Percentiles rank a stretch among this genome's conserved stretches.
Conservation (phyloP, 2,113 vertebrate genomes). For the Leuciscus idus region DNA sequence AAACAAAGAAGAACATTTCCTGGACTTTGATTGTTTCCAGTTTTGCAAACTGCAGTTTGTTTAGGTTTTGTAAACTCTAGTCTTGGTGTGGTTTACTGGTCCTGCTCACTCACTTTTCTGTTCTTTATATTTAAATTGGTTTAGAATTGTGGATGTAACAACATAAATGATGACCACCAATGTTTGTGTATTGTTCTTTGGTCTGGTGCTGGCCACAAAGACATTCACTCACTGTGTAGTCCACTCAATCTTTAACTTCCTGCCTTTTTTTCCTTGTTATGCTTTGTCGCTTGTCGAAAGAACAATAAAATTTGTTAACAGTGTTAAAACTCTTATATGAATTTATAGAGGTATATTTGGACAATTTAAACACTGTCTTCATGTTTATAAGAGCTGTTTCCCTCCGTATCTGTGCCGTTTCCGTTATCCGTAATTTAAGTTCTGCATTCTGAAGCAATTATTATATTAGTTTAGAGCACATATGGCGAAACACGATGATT, state of each 20-base stretch:
- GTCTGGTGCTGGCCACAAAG: conserved; percentile 27
- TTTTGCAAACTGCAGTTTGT: conserved; percentile 9
- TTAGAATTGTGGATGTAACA: conserved; percentile 38
- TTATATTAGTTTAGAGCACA: not conserved
- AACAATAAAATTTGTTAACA: not conserved
- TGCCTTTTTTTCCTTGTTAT: not conserved
- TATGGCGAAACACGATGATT: not conserved
- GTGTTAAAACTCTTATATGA: not conserved
- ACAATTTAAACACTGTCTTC: not conserved
- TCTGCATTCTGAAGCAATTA: not conserved
- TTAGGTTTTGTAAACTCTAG: conserved; percentile 12
- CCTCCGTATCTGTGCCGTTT: not conserved
- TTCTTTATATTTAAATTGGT: conserved; percentile 9
- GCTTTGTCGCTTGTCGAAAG: not conserved
- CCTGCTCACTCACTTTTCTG: conserved; percentile 15
- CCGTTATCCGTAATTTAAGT: too few relatives aligned
- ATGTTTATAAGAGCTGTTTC: not conserved
- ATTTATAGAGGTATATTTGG: not conserved
- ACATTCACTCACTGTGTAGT: conserved; percentile 43
- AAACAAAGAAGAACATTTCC: conserved; percentile 8
- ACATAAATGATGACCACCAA: conserved; percentile 33
- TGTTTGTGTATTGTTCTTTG: conserved; percentile 52
- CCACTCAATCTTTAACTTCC: conserved; percentile 21
- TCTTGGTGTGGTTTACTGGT: conserved; percentile 23
- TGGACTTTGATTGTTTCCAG: conserved; percentile 16